Percentiles rank a stretch among this genome's conserved stretches.
Evolutionary conservation across 2,113 vertebrate genomes (phyloP).

Genomic region (Cochlearius cochlearius): DNA sequence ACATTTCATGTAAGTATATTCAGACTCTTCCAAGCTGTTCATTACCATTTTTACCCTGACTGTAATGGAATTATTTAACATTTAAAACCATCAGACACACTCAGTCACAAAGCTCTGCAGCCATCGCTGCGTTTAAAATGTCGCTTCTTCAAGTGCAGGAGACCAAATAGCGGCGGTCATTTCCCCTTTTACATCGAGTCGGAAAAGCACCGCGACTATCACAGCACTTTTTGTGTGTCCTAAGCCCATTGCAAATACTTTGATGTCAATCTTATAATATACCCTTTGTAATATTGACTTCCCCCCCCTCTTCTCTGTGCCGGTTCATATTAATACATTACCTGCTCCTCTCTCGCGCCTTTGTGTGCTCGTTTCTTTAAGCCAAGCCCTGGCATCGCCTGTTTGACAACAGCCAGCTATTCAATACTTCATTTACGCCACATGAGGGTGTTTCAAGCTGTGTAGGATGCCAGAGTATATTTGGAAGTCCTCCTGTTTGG

Average conservation of each 20-base stretch:
- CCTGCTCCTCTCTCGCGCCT: neutral
- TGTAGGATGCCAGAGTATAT: neutral
- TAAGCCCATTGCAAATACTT: neutral
- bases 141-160: neutral
- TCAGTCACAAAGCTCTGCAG: constrained; percentile 19
- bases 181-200: neutral
- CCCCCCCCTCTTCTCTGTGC: neutral
- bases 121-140: neutral
- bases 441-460: constrained; percentile 33
- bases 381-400: neutral
- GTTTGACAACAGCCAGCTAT: neutral
- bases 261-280: neutral
- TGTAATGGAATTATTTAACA: constrained; percentile 53
- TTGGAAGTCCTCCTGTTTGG: neutral
- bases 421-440: neutral
- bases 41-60: constrained; percentile 35
- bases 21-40: constrained; percentile 46
- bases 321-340: neutral
- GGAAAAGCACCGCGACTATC: neutral
- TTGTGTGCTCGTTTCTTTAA: neutral
- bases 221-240: neutral
- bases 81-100: constrained; percentile 13
- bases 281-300: neutral
- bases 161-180: neutral
- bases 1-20: constrained; percentile 5